Base-by-base conservation (phyloP, 37 sponge, comb jelly and placozoan species). In the Halichondria panicea region DNA sequence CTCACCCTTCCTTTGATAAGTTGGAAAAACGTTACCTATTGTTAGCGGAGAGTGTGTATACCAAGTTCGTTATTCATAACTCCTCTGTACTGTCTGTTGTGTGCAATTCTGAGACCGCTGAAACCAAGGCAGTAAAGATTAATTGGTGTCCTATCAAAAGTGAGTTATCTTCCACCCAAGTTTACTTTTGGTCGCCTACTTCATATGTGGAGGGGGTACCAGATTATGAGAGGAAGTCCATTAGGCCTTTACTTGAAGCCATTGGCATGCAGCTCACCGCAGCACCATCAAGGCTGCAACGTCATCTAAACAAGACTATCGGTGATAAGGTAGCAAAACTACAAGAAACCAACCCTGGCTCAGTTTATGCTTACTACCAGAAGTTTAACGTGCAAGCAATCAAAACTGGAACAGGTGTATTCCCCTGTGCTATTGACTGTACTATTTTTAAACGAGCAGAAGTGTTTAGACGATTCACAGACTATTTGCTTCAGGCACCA, bases 281-380 rank as follows among this genome's bases (percentile, higher is more conserved):
- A 3, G 9, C 56, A 55, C 56, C 56, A n/a, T 27, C 25, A 7
- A 55, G 2, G 22, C 25, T 55, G 56, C 43, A 11, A 43, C 63
- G 61, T 1, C 82, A 81, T 12, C 64, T 81, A 62, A 59, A 64
- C 39, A 33, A 58, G 1, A 44, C 59, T n/a, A n/a, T n/a, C n/a
- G n/a, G n/a, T 37, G 57, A 55, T 27, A n/a, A 11, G 35, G 44
- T 25, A 32, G 19, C 15, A 28, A 41, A 74, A 2, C 33, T 74
- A 21, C 74, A 57, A 56, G 38, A 15, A 18, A 57, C 43, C 34
- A 22, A 25, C 21, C 74, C 55, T 7, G 22, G 39, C 4, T 43
- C 55, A 41, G 74, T 74, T 57, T 74, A 38, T 34, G 37, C n/a
- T 25, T 57, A 52, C 22, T 74, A 74, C 43, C n/a, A n/a, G n/a